Evolutionary conservation across 2,888 invertebrate genomes (phyloP).

Genomic region (Chrysina gloriosa): DNA sequence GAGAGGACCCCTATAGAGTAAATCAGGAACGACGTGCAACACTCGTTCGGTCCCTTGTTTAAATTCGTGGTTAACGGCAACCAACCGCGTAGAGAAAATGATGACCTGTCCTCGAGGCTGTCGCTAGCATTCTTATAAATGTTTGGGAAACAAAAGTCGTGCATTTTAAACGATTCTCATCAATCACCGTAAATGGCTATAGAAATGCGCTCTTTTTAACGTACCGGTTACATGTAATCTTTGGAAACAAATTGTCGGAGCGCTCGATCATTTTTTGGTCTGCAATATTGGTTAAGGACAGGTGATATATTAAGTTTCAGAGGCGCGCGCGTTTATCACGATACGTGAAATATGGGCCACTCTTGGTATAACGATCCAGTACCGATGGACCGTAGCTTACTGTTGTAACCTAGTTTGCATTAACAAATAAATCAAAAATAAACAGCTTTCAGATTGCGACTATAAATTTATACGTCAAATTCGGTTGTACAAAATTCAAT

Average conservation of each 20-base stretch:
- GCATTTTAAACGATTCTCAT: slow-evolving; percentile 54
- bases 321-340: slow-evolving; percentile 46
- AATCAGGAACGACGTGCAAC: slow-evolving; percentile 53
- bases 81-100: slow-evolving; percentile 47
- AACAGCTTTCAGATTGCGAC: slow-evolving; percentile 22
- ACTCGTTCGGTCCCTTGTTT: slow-evolving; percentile 54
- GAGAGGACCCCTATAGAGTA: slow-evolving; percentile 51
- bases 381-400: slow-evolving; percentile 31
- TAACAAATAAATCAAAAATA: slow-evolving; percentile 33
- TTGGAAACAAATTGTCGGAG: slow-evolving; percentile 54
- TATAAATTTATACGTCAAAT: slow-evolving; percentile 21
- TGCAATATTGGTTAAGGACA: slow-evolving; percentile 54
- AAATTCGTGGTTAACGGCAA: slow-evolving; percentile 47
- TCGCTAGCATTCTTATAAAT: slow-evolving; percentile 43
- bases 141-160: slow-evolving; percentile 54
- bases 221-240: slow-evolving; percentile 52
- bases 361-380: slow-evolving; percentile 38
- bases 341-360: slow-evolving; percentile 45
- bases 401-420: slow-evolving; percentile 37
- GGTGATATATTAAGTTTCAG: slow-evolving; percentile 53
- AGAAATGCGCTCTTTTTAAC: slow-evolving; percentile 47
- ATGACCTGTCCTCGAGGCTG: slow-evolving; percentile 47
- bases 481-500: slow-evolving; percentile 17
- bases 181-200: slow-evolving; percentile 54
- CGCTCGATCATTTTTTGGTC: slow-evolving; percentile 53